Evolutionary conservation across 1,140 invertebrate genomes (phyloP).

Genomic region (Idris sp.): DNA sequence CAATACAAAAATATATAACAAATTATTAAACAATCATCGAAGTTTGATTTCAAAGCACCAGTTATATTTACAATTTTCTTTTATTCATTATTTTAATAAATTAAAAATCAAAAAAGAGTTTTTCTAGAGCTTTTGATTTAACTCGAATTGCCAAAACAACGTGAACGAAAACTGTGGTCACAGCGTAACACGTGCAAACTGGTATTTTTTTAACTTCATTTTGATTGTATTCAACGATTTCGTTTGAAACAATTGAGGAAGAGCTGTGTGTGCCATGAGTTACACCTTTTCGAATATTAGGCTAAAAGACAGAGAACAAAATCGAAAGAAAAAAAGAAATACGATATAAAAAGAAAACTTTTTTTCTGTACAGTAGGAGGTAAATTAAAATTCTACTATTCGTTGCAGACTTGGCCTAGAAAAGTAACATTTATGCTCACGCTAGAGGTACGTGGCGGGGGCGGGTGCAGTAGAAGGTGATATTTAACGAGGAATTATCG

Average conservation of each 20-base stretch:
- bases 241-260: constrained; percentile 22
- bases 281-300: constrained; percentile 23
- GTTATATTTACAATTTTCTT: too few species aligned
- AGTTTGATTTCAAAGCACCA: too few species aligned
- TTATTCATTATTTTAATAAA: constrained; percentile 41
- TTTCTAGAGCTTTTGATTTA: constrained; percentile 16
- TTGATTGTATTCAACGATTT: constrained; percentile 34
- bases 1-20: too few species aligned
- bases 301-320: constrained; percentile 21
- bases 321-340: neutral
- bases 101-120: constrained; percentile 11
- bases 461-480: constrained; percentile 60
- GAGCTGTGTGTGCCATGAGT: too few species aligned
- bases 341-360: neutral
- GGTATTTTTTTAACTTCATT: constrained; percentile 41
- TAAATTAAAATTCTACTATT: constrained; percentile 61
- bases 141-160: constrained; percentile 1
- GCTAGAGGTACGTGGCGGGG: constrained; percentile 40
- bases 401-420: constrained; percentile 53
- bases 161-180: constrained; percentile 26
- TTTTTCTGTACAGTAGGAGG: constrained; percentile 26
- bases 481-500: constrained; percentile 72
- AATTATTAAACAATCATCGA: too few species aligned
- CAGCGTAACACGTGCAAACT: constrained; percentile 30
- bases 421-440: constrained; percentile 62